Conservation (phyloP, 2,113 vertebrate genomes). For the Oryzias woworae region DNA sequence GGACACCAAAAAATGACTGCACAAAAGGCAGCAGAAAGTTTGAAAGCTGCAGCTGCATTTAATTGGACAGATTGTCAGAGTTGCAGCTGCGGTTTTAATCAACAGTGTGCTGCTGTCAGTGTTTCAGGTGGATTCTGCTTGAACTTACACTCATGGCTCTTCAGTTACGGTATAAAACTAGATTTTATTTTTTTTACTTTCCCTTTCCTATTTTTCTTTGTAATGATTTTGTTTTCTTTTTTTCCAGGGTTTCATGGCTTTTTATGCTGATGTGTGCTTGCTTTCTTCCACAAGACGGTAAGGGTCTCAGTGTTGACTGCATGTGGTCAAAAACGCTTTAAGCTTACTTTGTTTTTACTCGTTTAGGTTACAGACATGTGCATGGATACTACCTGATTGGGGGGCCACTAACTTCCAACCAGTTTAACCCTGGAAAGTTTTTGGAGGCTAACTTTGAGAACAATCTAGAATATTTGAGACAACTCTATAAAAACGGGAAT, state of each 20-base stretch:
- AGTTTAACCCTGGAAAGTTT: constrained; percentile 16
- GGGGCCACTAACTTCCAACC: constrained; percentile 7
- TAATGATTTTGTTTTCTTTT: background rate
- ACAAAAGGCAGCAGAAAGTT: background rate
- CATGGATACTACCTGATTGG: constrained; percentile 26
- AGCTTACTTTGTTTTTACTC: background rate
- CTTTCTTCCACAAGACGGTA: constrained; percentile 45
- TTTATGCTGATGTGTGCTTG: constrained; percentile 38
- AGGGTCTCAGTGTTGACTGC: constrained; percentile 2
- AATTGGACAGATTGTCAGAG: constrained; percentile 18
- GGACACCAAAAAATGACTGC: background rate
- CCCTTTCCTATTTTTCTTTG: fast-evolving
- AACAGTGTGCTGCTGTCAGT: constrained; percentile 6
- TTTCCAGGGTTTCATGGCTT: constrained; percentile 40
- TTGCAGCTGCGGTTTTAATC: constrained; percentile 45
- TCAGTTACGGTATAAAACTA: constrained; percentile 43
- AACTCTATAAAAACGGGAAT: background rate
- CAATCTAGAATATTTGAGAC: background rate
- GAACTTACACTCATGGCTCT: constrained; percentile 39
- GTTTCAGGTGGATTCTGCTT: constrained; percentile 5
- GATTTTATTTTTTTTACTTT: background rate
- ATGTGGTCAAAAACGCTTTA: background rate
- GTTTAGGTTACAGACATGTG: constrained; percentile 32
- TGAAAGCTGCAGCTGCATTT: constrained; percentile 15
- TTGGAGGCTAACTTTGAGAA: constrained; percentile 22